A percentile compares a stretch with the other conserved stretches of the same genome.
phyloP scores from a whole-genome alignment of 35 echinoderm and acorn worm genomes.

The Antedon bifida region DNA sequence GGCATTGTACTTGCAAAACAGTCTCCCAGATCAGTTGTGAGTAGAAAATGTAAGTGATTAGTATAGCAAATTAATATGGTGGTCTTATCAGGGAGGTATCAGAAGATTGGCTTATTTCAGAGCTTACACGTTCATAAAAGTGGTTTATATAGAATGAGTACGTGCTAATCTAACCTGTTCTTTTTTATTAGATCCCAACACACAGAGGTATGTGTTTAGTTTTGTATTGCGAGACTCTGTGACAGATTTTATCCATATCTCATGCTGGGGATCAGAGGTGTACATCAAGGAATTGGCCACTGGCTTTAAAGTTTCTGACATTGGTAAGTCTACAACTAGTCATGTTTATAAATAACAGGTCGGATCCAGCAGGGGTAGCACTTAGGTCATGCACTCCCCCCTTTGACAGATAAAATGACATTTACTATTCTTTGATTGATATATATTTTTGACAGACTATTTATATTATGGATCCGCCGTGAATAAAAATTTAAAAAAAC shows the following conservation, averaged over 20 bases:
- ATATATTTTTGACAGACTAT: too few species aligned
- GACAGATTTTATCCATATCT: constrained; percentile 62
- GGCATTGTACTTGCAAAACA: constrained; percentile 82
- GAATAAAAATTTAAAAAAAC: too few species aligned
- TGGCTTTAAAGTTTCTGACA: constrained; percentile 70
- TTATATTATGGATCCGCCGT: too few species aligned
- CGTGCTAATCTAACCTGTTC: not conserved
- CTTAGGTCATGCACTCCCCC: too few species aligned
- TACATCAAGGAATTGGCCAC: constrained; percentile 40
- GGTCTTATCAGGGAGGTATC: not conserved
- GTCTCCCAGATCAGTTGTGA: constrained; percentile 33
- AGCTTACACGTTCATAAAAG: not conserved
- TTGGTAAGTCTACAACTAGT: constrained; percentile 50
- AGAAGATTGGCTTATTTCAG: not conserved
- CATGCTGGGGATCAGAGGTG: constrained; percentile 56
- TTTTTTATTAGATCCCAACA: constrained; percentile 35
- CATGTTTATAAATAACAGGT: too few species aligned
- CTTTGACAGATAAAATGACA: too few species aligned
- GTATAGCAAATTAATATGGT: not conserved
- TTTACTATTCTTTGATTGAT: too few species aligned
- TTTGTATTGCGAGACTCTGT: constrained; percentile 74
- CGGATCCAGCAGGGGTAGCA: too few species aligned
- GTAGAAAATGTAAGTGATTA: constrained; percentile 50
- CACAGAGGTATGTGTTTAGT: constrained; percentile 40
- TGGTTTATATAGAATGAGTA: too few species aligned